Evolutionary conservation across 2,888 invertebrate species (phyloP), one percentile per base, ranked within the genome.

Genomic region (Scelioninae gen. 1): DNA sequence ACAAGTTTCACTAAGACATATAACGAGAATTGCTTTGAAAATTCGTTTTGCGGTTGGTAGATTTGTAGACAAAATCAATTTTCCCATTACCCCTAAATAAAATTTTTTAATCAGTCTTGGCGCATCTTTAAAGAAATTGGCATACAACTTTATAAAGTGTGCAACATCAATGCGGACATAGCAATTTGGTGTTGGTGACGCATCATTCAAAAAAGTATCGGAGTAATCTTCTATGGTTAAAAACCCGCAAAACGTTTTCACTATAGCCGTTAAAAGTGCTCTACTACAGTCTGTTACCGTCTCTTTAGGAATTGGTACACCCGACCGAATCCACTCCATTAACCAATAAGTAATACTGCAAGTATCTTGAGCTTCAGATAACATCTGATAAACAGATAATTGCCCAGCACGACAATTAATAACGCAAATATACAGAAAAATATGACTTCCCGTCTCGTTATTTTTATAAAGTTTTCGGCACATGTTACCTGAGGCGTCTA

Each of bases 141-240:
- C 16, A 34, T 76, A 76, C 11, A 68, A 45, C 13, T 72, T 83
- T 0, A 76, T 34, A 34, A 79, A 83, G 34, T 79, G 76, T 0
- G 83, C 71, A 2, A 56, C 71, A 11, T 83, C 76, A 13, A 83
- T 83, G 4, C 79, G 47, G 0, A 79, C 32, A 43, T 66, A 75
- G 16, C 79, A 79, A 6, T 31, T 16, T 23, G 74, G 78, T 60
- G 29, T 13, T 47, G 43, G 34, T 16, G 29, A 5, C 2, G 7
- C n/a, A n/a, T 16, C 6, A n/a, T 32, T 29, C n/a, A 60, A 60
- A 34, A 68, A 56, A n/a, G 9, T 40, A 34, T 85, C 72, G 3
- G 63, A 80, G 81, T 84, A 85, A 29, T 71, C 76, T 45, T 83
- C 77, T 7, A 84, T 69, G 2, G 84, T 84, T 4, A 66, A 43